Evolutionary conservation across 2,888 invertebrate genomes (phyloP).

Genomic region (Melangyna quadrimaculata): DNA sequence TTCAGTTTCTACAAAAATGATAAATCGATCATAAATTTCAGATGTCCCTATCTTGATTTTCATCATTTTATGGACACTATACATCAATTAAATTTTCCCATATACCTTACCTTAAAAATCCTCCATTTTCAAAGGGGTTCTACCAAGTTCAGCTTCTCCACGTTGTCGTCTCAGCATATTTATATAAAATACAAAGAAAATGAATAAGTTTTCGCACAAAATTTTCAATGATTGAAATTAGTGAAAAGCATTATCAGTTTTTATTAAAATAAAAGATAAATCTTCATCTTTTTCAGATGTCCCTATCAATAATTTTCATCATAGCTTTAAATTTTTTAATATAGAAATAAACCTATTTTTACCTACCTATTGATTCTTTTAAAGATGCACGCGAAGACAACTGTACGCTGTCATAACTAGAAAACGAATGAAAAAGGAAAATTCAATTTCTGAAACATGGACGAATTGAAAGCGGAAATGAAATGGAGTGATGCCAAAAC

Average conservation of each 20-base stretch:
- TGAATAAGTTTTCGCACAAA: background rate
- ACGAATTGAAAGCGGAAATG: background rate
- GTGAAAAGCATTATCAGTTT: background rate
- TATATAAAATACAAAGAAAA: background rate
- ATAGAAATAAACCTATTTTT: background rate
- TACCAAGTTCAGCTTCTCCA: background rate
- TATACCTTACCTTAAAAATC: background rate
- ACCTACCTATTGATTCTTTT: background rate
- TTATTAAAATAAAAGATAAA: constrained; percentile 47
- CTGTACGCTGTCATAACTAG: background rate
- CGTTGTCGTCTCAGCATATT: background rate
- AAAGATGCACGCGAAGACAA: background rate
- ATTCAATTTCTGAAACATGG: background rate
- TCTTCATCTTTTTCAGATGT: constrained; percentile 71
- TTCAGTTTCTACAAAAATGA: constrained; percentile 10
- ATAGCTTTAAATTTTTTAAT: background rate
- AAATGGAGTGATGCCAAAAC: background rate
- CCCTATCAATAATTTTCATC: constrained; percentile 66
- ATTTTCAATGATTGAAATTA: background rate
- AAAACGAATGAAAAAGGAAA: background rate
- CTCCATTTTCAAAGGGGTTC: background rate
- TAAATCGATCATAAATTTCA: constrained; percentile 65
- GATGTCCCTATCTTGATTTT: constrained; percentile 73
- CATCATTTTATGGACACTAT: constrained; percentile 50
- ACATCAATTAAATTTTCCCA: background rate